Percentiles rank a stretch among this genome's conserved stretches.
phyloP scores from a whole-genome alignment of 2,888 invertebrate species.

The Epinotia bilunana region DNA sequence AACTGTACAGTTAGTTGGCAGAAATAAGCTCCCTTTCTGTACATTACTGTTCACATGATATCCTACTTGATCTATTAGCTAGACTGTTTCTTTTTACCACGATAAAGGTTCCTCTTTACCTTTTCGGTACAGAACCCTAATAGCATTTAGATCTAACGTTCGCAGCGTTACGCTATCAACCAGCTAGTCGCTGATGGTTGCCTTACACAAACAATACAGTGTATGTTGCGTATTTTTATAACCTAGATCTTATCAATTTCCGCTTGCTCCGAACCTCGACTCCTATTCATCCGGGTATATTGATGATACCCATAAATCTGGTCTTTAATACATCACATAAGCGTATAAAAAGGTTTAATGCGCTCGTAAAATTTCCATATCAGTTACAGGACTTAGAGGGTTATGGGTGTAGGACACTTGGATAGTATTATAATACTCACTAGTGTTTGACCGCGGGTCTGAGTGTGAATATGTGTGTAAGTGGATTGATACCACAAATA shows the following conservation, averaged over 20 bases:
- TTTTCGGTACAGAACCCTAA: too few relatives aligned
- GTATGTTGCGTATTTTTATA: background rate
- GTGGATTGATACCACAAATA: too few relatives aligned
- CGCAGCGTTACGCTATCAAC: too few relatives aligned
- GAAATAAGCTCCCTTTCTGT: too few relatives aligned
- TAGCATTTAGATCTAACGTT: too few relatives aligned
- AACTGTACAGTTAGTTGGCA: too few relatives aligned
- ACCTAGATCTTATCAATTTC: background rate
- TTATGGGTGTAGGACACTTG: conserved; percentile 22
- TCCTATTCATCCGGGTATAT: conserved; percentile 6
- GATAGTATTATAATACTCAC: conserved; percentile 33
- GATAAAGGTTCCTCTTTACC: too few relatives aligned
- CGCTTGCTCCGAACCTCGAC: background rate
- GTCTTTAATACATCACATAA: conserved; percentile 49
- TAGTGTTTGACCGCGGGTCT: conserved; percentile 4
- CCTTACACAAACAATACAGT: background rate
- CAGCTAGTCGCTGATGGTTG: too few relatives aligned
- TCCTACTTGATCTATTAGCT: too few relatives aligned
- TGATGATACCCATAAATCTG: conserved; percentile 36
- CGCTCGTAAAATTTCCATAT: conserved; percentile 56
- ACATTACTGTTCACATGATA: too few relatives aligned
- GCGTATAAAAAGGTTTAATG: conserved; percentile 52
- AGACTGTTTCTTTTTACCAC: too few relatives aligned
- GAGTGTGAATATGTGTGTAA: too few relatives aligned
- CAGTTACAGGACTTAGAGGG: conserved; percentile 29